Conservation (phyloP, 2,888 invertebrate genomes). For the Drosophila birchii region DNA sequence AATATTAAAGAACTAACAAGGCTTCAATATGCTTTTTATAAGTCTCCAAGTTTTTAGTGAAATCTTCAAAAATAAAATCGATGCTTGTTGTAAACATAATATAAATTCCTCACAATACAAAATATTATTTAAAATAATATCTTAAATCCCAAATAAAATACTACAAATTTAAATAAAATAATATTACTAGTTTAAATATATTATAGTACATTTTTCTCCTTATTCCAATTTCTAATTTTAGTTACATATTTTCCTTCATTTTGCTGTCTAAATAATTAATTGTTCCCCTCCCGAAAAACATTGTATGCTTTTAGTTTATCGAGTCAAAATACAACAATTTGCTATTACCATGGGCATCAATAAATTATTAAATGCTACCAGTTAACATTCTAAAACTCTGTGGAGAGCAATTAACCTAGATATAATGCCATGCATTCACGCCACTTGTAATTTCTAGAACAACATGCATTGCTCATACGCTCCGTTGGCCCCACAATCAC, state of each 20-base stretch:
- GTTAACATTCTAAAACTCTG: constrained; percentile 1
- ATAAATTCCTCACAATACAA: background rate
- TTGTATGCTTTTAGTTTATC: background rate
- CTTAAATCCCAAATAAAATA: too few species aligned
- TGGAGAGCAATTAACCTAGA: constrained; percentile 34
- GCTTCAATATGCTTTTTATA: too few species aligned
- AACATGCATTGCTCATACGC: constrained; percentile 45
- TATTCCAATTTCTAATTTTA: background rate
- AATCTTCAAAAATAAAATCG: background rate
- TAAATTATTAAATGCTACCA: constrained; percentile 6
- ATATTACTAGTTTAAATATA: background rate
- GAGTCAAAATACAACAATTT: constrained; percentile 5
- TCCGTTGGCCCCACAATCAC: constrained; percentile 29
- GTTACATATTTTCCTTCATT: background rate
- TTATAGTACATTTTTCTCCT: background rate
- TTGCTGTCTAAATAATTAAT: background rate
- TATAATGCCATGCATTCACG: constrained; percentile 14
- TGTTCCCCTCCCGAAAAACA: background rate
- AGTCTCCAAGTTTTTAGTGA: background rate
- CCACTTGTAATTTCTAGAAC: constrained; percentile 19
- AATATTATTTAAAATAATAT: background rate
- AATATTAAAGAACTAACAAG: background rate
- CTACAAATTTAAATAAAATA: too few species aligned
- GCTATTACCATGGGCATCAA: constrained; percentile 6
- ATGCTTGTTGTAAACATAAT: background rate